phyloP scores from a whole-genome alignment of 2,113 vertebrate species.

The Nettapus auritus region DNA sequence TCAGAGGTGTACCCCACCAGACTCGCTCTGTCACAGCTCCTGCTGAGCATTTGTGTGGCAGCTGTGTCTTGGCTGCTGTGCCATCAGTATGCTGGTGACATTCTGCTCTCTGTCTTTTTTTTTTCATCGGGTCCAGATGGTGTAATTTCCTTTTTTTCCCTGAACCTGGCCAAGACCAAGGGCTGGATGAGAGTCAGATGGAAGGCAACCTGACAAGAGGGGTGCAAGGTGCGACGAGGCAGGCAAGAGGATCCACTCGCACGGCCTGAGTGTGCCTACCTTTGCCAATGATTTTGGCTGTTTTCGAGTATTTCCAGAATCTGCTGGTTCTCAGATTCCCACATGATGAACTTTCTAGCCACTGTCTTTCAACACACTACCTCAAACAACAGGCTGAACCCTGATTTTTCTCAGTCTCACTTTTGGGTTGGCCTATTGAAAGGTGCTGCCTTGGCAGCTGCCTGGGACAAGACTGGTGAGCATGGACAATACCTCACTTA shows the following conservation, averaged over 20 bases:
- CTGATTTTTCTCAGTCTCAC: neutral
- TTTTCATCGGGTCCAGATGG: constrained; percentile 22
- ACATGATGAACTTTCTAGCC: neutral
- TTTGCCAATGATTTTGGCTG: neutral
- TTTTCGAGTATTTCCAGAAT: neutral
- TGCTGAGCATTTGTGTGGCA: neutral
- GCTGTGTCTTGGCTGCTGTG: constrained; percentile 19
- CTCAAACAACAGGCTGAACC: neutral
- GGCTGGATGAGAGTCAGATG: constrained; percentile 2
- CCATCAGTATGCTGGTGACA: neutral
- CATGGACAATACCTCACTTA: neutral
- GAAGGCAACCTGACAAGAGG: neutral
- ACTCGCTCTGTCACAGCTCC: neutral
- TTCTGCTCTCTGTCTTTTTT: neutral
- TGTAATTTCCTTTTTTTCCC: neutral
- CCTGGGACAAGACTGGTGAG: neutral
- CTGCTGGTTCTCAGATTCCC: neutral
- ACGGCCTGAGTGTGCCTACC: neutral
- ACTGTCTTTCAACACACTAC: neutral
- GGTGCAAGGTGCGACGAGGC: neutral
- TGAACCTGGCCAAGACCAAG: neutral
- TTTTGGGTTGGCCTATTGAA: neutral
- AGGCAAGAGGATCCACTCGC: neutral
- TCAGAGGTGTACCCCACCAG: neutral
- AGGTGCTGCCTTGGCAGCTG: neutral